phyloP scores from a whole-genome alignment of 2,797 vertebrate genomes.

The Simalia tracyae region DNA sequence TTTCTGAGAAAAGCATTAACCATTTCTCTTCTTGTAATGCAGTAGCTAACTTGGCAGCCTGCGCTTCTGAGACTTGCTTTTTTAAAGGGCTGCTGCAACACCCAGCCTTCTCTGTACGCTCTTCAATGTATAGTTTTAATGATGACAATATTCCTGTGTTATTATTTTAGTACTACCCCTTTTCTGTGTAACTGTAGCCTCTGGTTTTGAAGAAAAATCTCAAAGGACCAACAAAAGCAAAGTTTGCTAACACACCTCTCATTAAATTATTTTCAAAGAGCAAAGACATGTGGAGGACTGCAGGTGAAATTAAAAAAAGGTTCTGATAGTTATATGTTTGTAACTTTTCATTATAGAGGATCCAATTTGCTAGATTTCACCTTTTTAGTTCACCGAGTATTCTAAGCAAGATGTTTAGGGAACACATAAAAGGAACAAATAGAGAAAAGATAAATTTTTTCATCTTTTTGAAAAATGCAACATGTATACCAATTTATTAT shows the following conservation, averaged over 20 bases:
- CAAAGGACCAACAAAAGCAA: background rate
- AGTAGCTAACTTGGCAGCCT: conserved; percentile 66
- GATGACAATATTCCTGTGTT: background rate
- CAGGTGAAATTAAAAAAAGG: background rate
- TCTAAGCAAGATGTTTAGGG: background rate
- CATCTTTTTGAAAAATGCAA: background rate
- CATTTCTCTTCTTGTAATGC: conserved; percentile 47
- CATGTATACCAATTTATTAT: background rate
- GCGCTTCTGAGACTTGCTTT: conserved; percentile 53
- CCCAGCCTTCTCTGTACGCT: conserved; percentile 63
- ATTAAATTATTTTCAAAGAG: conserved; percentile 9
- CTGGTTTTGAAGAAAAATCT: conserved; percentile 1
- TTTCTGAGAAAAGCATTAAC: conserved; percentile 38
- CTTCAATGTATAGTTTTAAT: conserved; percentile 36
- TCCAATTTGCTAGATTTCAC: background rate
- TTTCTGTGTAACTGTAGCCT: background rate
- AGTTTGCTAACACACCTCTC: conserved; percentile 23
- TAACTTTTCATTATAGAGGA: background rate
- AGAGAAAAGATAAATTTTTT: background rate
- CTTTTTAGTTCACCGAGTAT: background rate
- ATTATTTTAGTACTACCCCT: background rate
- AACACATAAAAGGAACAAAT: background rate
- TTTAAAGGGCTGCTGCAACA: conserved; percentile 42
- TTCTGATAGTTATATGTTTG: background rate
- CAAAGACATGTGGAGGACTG: conserved; percentile 18